Conservation (phyloP, 2,797 vertebrate genomes). For the Oryzias dopingdopingensis region DNA sequence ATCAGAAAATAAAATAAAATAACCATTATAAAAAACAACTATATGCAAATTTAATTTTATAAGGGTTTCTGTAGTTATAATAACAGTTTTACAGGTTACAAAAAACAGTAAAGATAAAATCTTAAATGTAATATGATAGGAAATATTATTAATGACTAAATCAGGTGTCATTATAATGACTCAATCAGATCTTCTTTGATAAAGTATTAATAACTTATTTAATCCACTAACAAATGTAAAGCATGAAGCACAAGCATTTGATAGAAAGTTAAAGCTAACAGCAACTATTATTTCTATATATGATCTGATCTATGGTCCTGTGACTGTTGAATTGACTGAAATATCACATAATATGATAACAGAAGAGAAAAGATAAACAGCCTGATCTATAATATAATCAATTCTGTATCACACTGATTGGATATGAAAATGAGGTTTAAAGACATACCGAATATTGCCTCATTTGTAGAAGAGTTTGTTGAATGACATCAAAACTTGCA, state of each 20-base stretch:
- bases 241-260: neutral
- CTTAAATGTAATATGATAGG: no score
- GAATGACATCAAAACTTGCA: slow-evolving; percentile 78
- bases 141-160: no score
- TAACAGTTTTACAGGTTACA: no score
- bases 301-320: slow-evolving; percentile 1
- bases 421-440: neutral
- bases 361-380: slow-evolving; percentile 4
- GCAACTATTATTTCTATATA: neutral
- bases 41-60: no score
- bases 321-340: slow-evolving; percentile 2
- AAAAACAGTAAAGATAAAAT: no score
- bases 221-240: neutral
- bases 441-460: slow-evolving; percentile 80
- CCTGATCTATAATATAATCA: neutral
- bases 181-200: neutral
- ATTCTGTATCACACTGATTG: neutral
- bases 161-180: no score
- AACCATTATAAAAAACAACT: no score
- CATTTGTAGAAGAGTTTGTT: slow-evolving; percentile 82
- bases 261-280: neutral
- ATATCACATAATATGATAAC: neutral
- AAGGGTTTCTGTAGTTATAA: no score
- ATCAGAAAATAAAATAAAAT: no score
- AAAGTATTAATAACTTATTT: neutral